Base-by-base conservation (phyloP, 2,113 vertebrate genomes). In the Chrysochloris asiatica region DNA sequence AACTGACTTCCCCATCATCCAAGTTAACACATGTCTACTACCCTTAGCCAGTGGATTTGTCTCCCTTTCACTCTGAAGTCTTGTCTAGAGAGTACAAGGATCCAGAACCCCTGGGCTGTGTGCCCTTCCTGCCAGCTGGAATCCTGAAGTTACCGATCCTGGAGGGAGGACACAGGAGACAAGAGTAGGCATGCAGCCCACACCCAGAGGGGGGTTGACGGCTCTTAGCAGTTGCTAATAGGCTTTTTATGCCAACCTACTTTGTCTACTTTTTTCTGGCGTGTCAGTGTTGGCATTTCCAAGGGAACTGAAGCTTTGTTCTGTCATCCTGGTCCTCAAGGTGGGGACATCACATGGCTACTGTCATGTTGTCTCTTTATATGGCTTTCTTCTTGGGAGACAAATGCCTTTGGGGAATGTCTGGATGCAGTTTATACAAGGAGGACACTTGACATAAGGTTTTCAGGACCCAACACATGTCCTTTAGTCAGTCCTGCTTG, bases 11-110 rank as follows among this genome's bases (percentile, higher is more conserved):
- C n/a, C n/a, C n/a, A n/a, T n/a, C n/a, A n/a, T n/a, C n/a, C n/a
- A n/a, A n/a, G n/a, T n/a, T n/a, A n/a, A n/a, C n/a, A n/a, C n/a
- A n/a, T n/a, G n/a, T n/a, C n/a, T n/a, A n/a, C n/a, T n/a, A n/a
- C n/a, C n/a, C n/a, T n/a, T n/a, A n/a, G n/a, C n/a, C n/a, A n/a
- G n/a, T n/a, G 8, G 52, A 9, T 8, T 52, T 86, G 45, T 80
- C 79, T 93, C 3, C 1, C 38, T 47, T 85, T 92, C n/a, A 38
- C 48, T 93, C 69, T 86, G 12, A 28, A 33, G 45, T 67, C 73
- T 89, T 21, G 6, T 90, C 89, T 93, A 54, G 72, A 91, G 17
- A 84, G 52, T 19, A 5, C 54, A 85, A 83, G 50, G 52, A 90
- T 36, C 83, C 61, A 90, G 90, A 90, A 63, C 33, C 26, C 13